Base-by-base conservation (phyloP, 2,113 vertebrate genomes). In the Pelecanus crispus region DNA sequence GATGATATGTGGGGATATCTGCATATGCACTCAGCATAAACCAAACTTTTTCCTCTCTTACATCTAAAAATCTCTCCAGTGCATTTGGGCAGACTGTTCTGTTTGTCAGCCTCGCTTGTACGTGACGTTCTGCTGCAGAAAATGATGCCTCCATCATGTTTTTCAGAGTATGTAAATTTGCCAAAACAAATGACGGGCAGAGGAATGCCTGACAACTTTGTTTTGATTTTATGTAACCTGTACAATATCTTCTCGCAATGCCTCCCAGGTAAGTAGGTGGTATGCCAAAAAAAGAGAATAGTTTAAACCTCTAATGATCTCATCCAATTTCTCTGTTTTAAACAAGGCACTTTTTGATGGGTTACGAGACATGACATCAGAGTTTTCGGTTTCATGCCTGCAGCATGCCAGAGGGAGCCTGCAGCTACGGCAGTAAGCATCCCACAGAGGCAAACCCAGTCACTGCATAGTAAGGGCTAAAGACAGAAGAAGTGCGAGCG, bases 341-440 rank as follows among this genome's bases (percentile, higher is more conserved):
- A 90, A 96, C 95, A 97, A 94, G 95, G 86, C 3, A 1, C 87
- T 97, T 97, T 96, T 96, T 92, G 96, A 93, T 96, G 93, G 81
- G 61, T 97, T 95, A 80, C 2, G 38, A 97, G 97, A 95, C 96
- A 34, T 95, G 96, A 96, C 94, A 93, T 97, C 96, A 97, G 95
- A 88, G 86, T 88, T 97, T 97, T 96, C 72, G 7, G 96, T 93
- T 97, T 88, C 74, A 34, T 84, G 94, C 94, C 92, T 72, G 91
- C 45, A 19, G 78, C 45, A 9, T 52, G 21, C 55, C 70, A 81
- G 85, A 93, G 81, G 68, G 83, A 96, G 87, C 75, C 90, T 44
- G 74, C 85, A 86, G 87, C 61, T 12, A 32, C 0, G 2, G 67
- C n/a, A 80, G 90, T 49, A n/a, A 77, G 88, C 75, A 81, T 22